These are phyloP conservation scores for Hydra vulgaris DNA, from an alignment of 30 jellyfish, hydroid and myxozoan species.

Conservation along the genomic window DNA sequence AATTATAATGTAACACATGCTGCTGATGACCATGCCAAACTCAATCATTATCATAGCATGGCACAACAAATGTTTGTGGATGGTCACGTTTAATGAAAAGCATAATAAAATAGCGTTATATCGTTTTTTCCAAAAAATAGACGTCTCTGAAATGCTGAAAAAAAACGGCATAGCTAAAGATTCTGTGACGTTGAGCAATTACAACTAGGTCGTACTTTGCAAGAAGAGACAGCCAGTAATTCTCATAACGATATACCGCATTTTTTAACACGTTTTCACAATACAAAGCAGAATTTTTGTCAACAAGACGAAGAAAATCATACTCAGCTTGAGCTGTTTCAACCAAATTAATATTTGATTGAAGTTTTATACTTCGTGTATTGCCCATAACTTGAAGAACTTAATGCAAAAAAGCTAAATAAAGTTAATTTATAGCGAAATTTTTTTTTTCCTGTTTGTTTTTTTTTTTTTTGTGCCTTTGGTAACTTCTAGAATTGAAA, in stretches of 20 bases:
- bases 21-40: constrained; percentile 85
- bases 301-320: constrained; percentile 26
- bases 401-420: too few species aligned
- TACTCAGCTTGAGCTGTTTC: constrained; percentile 30
- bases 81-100: constrained; percentile 39
- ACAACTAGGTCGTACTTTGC: constrained; percentile 7
- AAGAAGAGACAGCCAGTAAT: constrained; percentile 31
- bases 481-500: too few species aligned
- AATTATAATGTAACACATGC: constrained; percentile 13
- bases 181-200: constrained; percentile 39
- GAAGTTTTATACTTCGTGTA: too few species aligned
- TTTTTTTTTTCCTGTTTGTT: too few species aligned
- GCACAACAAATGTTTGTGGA: constrained; percentile 54
- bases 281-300: constrained; percentile 4
- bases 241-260: constrained; percentile 30
- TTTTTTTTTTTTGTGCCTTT: too few species aligned
- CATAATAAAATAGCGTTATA: constrained; percentile 56
- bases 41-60: constrained; percentile 59
- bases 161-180: constrained; percentile 39
- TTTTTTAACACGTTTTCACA: not conserved
- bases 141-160: constrained; percentile 65
- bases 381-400: too few species aligned
- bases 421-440: too few species aligned
- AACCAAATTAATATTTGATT: not conserved
- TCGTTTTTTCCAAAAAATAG: constrained; percentile 41